Conservation (phyloP, 2,113 vertebrate genomes). For the Centropus unirufus region DNA sequence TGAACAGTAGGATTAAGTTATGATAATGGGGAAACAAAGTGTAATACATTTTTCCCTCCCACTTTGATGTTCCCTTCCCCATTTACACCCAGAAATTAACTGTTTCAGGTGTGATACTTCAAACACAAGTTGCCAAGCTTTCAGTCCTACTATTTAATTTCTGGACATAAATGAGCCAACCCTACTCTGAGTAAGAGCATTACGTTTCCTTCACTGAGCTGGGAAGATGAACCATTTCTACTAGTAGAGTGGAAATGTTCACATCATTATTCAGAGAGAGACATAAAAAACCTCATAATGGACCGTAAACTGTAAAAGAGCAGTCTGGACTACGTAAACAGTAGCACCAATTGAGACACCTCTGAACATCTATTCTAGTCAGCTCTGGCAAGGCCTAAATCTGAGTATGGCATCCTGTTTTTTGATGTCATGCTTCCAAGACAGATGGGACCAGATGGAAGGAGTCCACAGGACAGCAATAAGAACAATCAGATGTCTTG, state of each 20-base stretch:
- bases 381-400: background rate
- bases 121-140: background rate
- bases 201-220: background rate
- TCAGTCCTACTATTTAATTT: background rate
- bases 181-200: background rate
- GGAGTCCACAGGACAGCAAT: background rate
- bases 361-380: background rate
- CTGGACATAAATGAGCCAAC: background rate
- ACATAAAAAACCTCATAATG: rapidly evolving
- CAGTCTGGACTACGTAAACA: background rate
- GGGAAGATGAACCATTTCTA: rapidly evolving
- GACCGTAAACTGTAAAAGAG: background rate
- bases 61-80: background rate
- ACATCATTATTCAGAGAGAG: background rate
- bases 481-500: background rate
- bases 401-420: background rate
- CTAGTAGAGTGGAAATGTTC: background rate
- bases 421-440: background rate
- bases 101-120: background rate
- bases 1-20: background rate
- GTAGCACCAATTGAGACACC: background rate
- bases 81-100: background rate
- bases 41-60: background rate
- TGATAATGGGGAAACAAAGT: background rate
- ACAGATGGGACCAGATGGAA: background rate